Conservation (phyloP, 2,113 vertebrate genomes). For the Coptodon bakossiorum region DNA sequence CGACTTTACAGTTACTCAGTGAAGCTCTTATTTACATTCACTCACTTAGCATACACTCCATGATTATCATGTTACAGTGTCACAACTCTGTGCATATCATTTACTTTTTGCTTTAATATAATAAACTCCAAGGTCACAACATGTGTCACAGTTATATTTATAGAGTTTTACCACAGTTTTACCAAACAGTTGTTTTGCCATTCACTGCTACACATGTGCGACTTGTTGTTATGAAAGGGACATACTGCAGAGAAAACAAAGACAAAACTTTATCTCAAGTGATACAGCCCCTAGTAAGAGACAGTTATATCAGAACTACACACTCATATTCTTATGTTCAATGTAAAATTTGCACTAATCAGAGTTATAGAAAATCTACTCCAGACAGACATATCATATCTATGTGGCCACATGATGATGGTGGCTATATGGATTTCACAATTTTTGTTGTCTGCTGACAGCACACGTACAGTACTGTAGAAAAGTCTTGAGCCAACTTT, state of each 20-base stretch:
- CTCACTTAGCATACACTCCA: not conserved
- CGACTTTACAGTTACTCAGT: not conserved
- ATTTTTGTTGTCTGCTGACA: conserved; percentile 3
- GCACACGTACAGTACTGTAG: not conserved
- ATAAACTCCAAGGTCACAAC: not conserved
- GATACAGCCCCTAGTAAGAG: not conserved
- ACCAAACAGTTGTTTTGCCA: not conserved
- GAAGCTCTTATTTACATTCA: not conserved
- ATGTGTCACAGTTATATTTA: not conserved
- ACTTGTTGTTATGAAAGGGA: not conserved
- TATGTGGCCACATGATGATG: conserved; percentile 10
- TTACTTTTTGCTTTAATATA: not conserved
- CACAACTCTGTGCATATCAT: not conserved
- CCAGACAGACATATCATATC: not conserved
- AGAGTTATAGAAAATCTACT: conserved; percentile 44
- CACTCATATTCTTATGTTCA: not conserved
- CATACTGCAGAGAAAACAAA: not conserved
- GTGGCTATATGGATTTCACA: conserved; percentile 8
- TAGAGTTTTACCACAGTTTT: not conserved
- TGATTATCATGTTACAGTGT: not conserved
- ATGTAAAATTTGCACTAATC: conserved; percentile 3
- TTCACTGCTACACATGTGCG: not conserved
- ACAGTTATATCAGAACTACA: not conserved
- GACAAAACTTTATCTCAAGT: not conserved
- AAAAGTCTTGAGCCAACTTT: not conserved